Conservation (phyloP, 2,113 vertebrate species). For the Chamaetylas fuelleborni region DNA sequence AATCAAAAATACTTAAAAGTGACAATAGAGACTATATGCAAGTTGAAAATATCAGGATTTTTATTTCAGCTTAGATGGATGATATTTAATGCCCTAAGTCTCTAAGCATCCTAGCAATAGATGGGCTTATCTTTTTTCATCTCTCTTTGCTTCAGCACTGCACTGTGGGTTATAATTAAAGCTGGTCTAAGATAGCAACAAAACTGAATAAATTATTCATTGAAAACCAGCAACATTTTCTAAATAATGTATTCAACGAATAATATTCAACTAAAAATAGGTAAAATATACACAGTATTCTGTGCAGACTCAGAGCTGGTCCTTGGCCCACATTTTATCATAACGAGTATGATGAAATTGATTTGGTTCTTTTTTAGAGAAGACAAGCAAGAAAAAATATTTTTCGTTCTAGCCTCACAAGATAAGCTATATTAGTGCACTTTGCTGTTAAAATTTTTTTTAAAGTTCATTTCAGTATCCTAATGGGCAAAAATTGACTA, state of each 20-base stretch:
- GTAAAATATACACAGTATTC: neutral
- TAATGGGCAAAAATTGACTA: neutral
- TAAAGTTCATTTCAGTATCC: neutral
- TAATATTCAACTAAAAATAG: constrained; percentile 10
- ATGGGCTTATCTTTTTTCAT: neutral
- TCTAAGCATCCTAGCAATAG: neutral
- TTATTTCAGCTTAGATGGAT: neutral
- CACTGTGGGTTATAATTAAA: constrained; percentile 30
- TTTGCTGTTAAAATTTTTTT: neutral
- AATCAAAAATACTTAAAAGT: neutral
- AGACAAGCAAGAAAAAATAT: neutral
- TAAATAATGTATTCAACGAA: neutral
- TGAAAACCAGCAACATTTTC: constrained; percentile 6
- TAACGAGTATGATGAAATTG: neutral
- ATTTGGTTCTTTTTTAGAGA: neutral
- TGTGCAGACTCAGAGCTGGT: neutral
- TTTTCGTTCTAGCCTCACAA: neutral
- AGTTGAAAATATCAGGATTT: neutral
- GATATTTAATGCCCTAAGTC: neutral
- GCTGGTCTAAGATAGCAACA: neutral
- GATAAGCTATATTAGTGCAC: neutral
- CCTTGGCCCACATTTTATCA: neutral
- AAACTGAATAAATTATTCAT: constrained; percentile 45
- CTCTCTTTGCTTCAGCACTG: neutral
- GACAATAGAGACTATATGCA: neutral